Conservation (phyloP, 2,113 vertebrate genomes). For the Brachionichthys hirsutus region DNA sequence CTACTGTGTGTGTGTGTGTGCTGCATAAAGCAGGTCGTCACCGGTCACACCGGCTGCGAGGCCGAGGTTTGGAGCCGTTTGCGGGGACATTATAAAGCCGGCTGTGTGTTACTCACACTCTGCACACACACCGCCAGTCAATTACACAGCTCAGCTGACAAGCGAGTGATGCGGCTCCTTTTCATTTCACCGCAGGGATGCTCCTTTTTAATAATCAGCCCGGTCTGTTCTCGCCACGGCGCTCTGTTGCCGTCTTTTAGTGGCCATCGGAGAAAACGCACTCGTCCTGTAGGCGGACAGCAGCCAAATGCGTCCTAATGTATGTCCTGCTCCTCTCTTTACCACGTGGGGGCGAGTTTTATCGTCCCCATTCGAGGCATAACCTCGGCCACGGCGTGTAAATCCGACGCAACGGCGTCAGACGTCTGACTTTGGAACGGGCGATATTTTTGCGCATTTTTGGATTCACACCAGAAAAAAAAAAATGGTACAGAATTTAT, state of each 20-base stretch:
- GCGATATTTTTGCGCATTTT: no score
- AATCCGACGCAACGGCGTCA: no score
- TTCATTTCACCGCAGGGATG: conserved; percentile 34
- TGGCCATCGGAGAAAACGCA: conserved; percentile 15
- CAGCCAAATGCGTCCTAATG: background rate
- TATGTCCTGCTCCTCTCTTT: background rate
- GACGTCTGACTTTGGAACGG: no score
- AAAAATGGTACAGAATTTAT: no score
- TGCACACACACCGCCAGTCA: conserved; percentile 11
- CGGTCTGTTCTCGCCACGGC: conserved; percentile 38
- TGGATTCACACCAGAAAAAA: no score
- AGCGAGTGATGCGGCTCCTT: conserved; percentile 13
- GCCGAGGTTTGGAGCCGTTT: conserved; percentile 25
- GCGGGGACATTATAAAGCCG: conserved; percentile 9
- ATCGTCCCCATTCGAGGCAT: no score
- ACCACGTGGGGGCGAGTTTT: background rate
- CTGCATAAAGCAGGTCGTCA: conserved; percentile 12
- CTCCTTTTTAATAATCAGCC: conserved; percentile 32
- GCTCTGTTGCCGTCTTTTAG: conserved; percentile 24
- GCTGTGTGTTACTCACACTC: conserved; percentile 3
- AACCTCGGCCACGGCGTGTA: no score
- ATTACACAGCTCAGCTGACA: conserved; percentile 23
- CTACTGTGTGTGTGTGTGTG: background rate
- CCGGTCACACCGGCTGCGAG: background rate
- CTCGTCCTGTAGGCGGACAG: conserved; percentile 1